Evolutionary conservation across 2,113 vertebrate species (phyloP).

Genomic region (Noturus placidus): DNA sequence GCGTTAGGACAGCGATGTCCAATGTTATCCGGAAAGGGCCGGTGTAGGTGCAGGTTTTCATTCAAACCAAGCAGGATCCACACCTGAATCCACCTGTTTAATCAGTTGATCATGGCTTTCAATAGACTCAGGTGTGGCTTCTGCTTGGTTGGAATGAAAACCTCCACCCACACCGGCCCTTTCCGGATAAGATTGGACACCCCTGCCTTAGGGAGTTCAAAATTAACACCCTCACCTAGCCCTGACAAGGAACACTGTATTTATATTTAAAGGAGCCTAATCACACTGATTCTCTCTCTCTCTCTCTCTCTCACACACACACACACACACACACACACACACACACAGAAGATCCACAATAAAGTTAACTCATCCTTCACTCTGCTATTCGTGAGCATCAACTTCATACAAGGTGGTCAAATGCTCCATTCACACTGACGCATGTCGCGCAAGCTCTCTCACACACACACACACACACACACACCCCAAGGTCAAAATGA

Average conservation of each 20-base stretch:
- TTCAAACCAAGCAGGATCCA: too few relatives aligned
- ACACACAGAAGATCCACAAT: background rate
- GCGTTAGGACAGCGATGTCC: too few relatives aligned
- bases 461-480: background rate
- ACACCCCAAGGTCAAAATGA: background rate
- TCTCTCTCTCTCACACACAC: background rate
- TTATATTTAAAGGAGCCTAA: background rate
- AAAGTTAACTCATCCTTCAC: slow-evolving; percentile 44
- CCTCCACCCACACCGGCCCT: too few relatives aligned
- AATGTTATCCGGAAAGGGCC: too few relatives aligned
- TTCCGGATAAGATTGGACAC: too few relatives aligned
- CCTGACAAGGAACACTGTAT: background rate
- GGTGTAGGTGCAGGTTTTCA: too few relatives aligned
- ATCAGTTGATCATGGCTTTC: too few relatives aligned
- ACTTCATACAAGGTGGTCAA: slow-evolving; percentile 26
- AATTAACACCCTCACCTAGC: background rate
- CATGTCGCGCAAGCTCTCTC: background rate
- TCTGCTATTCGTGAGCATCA: background rate
- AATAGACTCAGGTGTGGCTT: too few relatives aligned
- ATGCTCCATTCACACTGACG: slow-evolving; percentile 35
- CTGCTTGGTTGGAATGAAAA: too few relatives aligned
- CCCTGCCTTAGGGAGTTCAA: background rate
- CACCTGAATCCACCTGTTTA: too few relatives aligned
- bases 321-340: slow-evolving; percentile 17
- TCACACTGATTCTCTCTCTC: background rate